These are phyloP conservation scores for Sphaeramia orbicularis DNA, from an alignment of 2,797 vertebrate genomes.

Conservation along the genomic window DNA sequence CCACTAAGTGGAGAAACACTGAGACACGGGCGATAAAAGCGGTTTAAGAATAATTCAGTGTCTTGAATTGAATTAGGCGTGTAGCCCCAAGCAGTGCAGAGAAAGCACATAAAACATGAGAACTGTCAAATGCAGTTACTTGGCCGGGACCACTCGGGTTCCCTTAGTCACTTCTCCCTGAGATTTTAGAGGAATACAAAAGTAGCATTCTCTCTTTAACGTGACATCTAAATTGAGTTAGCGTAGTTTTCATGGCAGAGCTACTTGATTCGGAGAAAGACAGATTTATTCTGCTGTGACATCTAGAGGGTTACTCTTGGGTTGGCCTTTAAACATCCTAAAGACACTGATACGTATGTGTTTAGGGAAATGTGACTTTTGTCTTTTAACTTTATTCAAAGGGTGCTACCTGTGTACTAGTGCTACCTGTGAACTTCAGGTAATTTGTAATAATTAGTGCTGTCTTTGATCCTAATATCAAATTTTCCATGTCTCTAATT, in stretches of 20 bases:
- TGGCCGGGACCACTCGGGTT: conserved; percentile 8
- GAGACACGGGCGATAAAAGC: conserved; percentile 62
- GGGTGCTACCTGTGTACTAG: too few species aligned
- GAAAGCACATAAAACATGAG: conserved; percentile 53
- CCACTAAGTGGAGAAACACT: conserved; percentile 36
- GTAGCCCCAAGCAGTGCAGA: conserved; percentile 30
- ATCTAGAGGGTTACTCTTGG: conserved; percentile 13
- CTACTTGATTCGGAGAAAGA: conserved; percentile 8
- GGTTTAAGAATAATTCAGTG: conserved; percentile 59
- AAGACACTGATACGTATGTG: background rate
- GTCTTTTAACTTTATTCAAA: too few species aligned
- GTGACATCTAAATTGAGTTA: conserved; percentile 33
- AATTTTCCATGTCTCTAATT: too few species aligned
- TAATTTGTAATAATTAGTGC: too few species aligned
- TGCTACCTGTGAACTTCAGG: too few species aligned
- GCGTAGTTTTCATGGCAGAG: conserved; percentile 16
- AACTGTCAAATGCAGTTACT: conserved; percentile 52
- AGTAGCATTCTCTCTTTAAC: conserved; percentile 29
- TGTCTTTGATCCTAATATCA: too few species aligned
- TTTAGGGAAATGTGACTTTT: background rate
- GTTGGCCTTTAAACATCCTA: conserved; percentile 28
- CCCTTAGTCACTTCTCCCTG: conserved; percentile 2
- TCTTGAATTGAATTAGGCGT: conserved; percentile 60
- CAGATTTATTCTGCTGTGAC: conserved; percentile 35
- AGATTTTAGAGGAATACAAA: conserved; percentile 24